Evolutionary conservation across 92 coral and sea anemone genomes (phyloP), one percentile per base, ranked within the genome.

Genomic region (Parazoanthus darwini): DNA sequence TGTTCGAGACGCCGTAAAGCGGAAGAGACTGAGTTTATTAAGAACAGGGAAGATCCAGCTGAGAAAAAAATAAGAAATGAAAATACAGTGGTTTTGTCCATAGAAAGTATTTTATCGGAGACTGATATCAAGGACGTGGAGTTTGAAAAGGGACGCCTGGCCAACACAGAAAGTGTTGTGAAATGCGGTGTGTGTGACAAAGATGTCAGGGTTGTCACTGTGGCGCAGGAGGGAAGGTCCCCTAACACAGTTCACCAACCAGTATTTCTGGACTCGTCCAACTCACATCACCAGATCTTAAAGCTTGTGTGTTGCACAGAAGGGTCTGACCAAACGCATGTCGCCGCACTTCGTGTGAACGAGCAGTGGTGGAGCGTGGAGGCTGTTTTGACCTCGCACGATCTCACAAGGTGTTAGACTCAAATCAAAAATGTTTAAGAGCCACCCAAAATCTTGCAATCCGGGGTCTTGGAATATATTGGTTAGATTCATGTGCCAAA

Each of bases 341-440:
- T 88, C 15, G 89, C 88, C 5, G 93, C 88, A 9, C 74, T 91
- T 10, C 59, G 74, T 51, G 77, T 91, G 1, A 68, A 66, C 20
- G 73, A 75, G 1, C 78, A 70, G 58, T 91, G 93, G 93, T 91
- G 93, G 93, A 70, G 48, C 18, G 88, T 84, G 3, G 91, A 91
- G 18, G 91, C 81, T 23, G 54, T 91, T 58, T 54, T 91, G 33
- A 82, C 81, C 0, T 85, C 93, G 18, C 14, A 84, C 72, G 84
- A 85, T 13, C 44, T 15, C 63, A 48, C 54, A 83, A 88, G 93
- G 51, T 48, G 11, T 11, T 10, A 6, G 75, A 8, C 10, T 70
- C 36, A 25, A 70, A 70, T 6, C 37, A 20, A 0, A 25, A 26
- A 11, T 58, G 20, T 0, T 58, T 58, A 15, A 58, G 23, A 15